Evolutionary conservation across 2,797 vertebrate species (phyloP).

Genomic region (Pogonophryne albipinna): DNA sequence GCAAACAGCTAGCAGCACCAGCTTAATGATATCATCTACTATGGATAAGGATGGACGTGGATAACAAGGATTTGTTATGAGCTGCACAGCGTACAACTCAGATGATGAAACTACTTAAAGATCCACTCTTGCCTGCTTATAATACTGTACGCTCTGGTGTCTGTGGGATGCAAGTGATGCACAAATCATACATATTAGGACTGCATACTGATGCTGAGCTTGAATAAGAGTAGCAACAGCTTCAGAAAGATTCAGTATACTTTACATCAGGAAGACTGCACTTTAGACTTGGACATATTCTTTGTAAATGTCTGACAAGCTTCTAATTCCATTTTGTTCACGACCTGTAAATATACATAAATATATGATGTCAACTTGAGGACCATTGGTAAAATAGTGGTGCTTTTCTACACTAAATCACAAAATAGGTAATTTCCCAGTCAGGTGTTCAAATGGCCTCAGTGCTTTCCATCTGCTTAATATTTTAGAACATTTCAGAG

Average conservation of each 20-base stretch:
- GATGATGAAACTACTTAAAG: constrained; percentile 56
- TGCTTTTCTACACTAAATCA: not conserved
- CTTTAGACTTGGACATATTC: constrained; percentile 6
- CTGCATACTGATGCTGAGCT: constrained; percentile 5
- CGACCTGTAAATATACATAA: not conserved
- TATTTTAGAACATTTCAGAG: not conserved
- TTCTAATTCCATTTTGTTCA: not conserved
- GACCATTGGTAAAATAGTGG: not conserved
- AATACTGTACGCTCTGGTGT: not conserved
- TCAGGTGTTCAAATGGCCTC: not conserved
- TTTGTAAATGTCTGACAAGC: not conserved
- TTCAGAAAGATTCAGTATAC: constrained; percentile 6
- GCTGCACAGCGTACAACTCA: constrained; percentile 20
- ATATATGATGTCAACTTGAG: not conserved
- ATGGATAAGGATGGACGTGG: constrained; percentile 24
- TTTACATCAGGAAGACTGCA: constrained; percentile 13
- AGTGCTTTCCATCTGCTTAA: not conserved
- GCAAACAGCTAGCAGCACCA: constrained; percentile 33
- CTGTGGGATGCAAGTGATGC: constrained; percentile 14
- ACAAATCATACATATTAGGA: constrained; percentile 31
- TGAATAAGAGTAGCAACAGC: constrained; percentile 22
- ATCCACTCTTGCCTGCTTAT: constrained; percentile 33
- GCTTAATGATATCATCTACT: constrained; percentile 59
- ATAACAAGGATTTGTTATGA: constrained; percentile 50
- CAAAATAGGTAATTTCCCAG: not conserved